A percentile compares a stretch with the other conserved stretches of the same genome.
These are phyloP conservation scores for Psettodes erumei DNA, from an alignment of 2,113 vertebrate genomes.

Conservation along the genomic window DNA sequence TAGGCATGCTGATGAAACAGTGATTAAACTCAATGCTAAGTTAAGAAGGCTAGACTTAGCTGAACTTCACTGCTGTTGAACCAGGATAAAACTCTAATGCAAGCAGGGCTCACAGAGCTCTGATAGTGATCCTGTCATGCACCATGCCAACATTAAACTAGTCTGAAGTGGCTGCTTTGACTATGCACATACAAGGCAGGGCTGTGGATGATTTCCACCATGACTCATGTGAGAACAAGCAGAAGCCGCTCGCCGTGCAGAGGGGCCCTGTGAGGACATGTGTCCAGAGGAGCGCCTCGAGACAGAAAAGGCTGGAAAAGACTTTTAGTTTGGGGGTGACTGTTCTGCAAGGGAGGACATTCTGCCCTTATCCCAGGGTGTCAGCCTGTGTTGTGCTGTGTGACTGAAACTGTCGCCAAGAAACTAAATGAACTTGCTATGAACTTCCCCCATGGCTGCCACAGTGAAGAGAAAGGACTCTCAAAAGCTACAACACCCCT, in stretches of 20 bases:
- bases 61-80: neutral
- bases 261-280: neutral
- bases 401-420: conserved; percentile 67
- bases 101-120: conserved; percentile 5
- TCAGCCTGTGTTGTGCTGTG: conserved; percentile 34
- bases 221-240: conserved; percentile 66
- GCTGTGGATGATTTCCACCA: conserved; percentile 16
- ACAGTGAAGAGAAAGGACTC: conserved; percentile 13
- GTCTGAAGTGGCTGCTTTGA: neutral
- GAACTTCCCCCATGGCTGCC: conserved; percentile 51
- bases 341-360: conserved; percentile 35
- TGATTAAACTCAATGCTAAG: neutral
- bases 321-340: neutral
- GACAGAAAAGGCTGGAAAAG: conserved; percentile 22
- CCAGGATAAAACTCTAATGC: neutral
- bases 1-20: neutral
- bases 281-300: neutral
- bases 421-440: conserved; percentile 63
- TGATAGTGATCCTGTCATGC: conserved; percentile 7
- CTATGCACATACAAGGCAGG: conserved; percentile 47
- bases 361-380: conserved; percentile 35
- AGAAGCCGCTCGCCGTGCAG: conserved; percentile 25
- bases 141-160: neutral
- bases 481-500: neutral
- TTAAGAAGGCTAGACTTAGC: too few relatives aligned